Evolutionary conservation across 1,140 invertebrate species (phyloP).

Genomic region (Berghia stephanieae): DNA sequence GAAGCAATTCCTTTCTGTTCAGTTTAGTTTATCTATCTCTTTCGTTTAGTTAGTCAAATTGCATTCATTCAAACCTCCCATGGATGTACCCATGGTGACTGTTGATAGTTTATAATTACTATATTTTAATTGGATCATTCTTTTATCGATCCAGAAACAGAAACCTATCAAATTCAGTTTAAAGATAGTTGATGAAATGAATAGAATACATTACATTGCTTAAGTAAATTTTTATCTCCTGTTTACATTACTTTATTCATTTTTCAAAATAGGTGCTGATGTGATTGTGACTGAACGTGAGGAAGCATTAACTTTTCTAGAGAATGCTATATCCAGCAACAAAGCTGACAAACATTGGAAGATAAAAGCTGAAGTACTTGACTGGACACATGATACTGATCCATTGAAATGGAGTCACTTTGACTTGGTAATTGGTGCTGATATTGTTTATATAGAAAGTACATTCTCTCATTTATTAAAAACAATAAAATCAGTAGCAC

Average conservation of each 20-base stretch:
- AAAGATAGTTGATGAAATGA: no score
- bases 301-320: slow-evolving; percentile 47
- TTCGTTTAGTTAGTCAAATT: no score
- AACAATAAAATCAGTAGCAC: slow-evolving; percentile 52
- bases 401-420: slow-evolving; percentile 37
- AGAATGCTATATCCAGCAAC: slow-evolving; percentile 46
- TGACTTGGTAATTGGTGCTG: slow-evolving; percentile 63
- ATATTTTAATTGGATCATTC: no score
- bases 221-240: no score
- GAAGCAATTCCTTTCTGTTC: no score
- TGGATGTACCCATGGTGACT: no score
- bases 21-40: no score
- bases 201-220: no score
- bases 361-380: slow-evolving; percentile 45
- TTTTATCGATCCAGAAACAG: no score
- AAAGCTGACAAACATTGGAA: slow-evolving; percentile 21
- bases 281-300: slow-evolving; percentile 59
- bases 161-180: no score
- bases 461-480: slow-evolving; percentile 57
- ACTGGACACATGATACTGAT: slow-evolving; percentile 54
- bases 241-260: background rate
- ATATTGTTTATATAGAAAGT: slow-evolving; percentile 65
- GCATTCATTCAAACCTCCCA: no score
- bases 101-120: no score
- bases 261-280: slow-evolving; percentile 46